Percentiles rank a stretch among this genome's conserved stretches.
phyloP scores from a whole-genome alignment of 2,888 invertebrate genomes.

The Polymixis lichenea region DNA sequence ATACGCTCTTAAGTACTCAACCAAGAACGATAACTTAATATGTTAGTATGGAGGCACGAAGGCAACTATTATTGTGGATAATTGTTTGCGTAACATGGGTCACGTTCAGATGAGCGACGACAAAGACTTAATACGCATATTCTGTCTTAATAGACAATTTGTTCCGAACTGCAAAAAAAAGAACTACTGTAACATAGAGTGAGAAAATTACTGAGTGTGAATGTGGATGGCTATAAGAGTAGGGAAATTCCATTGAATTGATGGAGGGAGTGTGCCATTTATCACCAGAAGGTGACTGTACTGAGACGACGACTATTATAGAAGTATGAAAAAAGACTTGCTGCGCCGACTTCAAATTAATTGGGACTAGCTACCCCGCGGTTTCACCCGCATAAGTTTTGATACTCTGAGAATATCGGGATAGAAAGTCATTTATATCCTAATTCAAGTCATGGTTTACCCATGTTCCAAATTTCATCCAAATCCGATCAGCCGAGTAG shows the following conservation, averaged over 20 bases:
- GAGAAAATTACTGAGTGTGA: neutral
- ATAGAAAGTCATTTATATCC: no score
- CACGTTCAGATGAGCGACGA: constrained; percentile 14
- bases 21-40: constrained; percentile 2
- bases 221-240: neutral
- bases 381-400: no score
- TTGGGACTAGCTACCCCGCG: neutral
- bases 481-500: no score
- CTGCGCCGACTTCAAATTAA: neutral
- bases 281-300: neutral
- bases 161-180: no score
- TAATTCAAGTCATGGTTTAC: no score
- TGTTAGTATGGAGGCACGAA: neutral
- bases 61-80: constrained; percentile 9
- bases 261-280: no score
- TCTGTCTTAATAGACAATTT: constrained; percentile 2
- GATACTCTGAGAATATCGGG: no score
- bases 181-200: neutral
- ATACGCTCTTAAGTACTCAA: neutral
- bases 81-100: constrained; percentile 39
- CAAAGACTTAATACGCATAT: constrained; percentile 15
- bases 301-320: neutral
- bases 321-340: neutral
- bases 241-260: neutral
- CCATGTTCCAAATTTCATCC: no score